Evolutionary conservation across 1,140 invertebrate species (phyloP).

Genomic region (Drosophila willistoni): DNA sequence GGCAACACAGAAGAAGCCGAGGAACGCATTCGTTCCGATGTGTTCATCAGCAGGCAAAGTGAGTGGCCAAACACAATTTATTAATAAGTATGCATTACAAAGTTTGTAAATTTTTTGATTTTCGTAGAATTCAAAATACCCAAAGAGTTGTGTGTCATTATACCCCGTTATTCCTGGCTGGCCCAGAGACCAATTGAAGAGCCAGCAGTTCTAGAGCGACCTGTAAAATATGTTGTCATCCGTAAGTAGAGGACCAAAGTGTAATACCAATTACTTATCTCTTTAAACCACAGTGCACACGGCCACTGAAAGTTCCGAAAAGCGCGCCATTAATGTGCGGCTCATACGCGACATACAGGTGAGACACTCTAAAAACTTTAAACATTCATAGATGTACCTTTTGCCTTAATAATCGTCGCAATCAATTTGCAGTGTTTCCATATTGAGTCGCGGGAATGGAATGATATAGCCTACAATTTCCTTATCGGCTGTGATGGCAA

Average conservation of each 20-base stretch:
- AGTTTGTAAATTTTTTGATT: not conserved
- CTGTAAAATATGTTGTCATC: slow-evolving; percentile 81
- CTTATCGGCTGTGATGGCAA: slow-evolving; percentile 87
- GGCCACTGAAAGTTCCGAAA: slow-evolving; percentile 83
- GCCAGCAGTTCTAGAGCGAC: slow-evolving; percentile 51
- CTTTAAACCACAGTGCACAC: slow-evolving; percentile 80
- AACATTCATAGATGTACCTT: too few species aligned
- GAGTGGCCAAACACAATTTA: not conserved
- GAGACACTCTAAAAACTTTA: slow-evolving; percentile 10
- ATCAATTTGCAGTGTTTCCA: slow-evolving; percentile 85
- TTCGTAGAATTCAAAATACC: slow-evolving; percentile 72
- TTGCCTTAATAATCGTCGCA: too few species aligned
- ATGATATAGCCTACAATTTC: slow-evolving; percentile 87
- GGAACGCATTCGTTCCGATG: slow-evolving; percentile 51
- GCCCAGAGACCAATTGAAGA: slow-evolving; percentile 76
- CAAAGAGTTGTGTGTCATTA: slow-evolving; percentile 64
- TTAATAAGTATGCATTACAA: not conserved
- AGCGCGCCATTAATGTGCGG: slow-evolving; percentile 82
- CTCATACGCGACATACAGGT: slow-evolving; percentile 83
- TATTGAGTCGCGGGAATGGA: slow-evolving; percentile 84
- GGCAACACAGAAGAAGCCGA: slow-evolving; percentile 50
- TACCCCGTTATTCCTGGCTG: slow-evolving; percentile 77
- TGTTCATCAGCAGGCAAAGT: slow-evolving; percentile 65
- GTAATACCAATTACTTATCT: not conserved
- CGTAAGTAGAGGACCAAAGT: slow-evolving; percentile 48